Conservation (phyloP, 2,888 invertebrate genomes). For the Plagodis pulveraria region DNA sequence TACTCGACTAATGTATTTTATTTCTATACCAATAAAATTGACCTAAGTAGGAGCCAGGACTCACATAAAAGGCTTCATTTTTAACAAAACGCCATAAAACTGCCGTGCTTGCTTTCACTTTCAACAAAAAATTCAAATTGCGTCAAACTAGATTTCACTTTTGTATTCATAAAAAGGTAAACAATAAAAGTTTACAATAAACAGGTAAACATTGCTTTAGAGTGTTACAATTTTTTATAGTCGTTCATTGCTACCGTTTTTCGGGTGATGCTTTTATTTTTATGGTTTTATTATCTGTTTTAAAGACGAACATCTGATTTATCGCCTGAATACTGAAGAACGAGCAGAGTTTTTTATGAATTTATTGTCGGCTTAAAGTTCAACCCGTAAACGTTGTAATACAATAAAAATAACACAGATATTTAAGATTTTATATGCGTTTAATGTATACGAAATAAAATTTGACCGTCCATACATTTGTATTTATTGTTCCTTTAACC, state of each 20-base stretch:
- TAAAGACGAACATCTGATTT: conserved; percentile 29
- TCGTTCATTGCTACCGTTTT: conserved; percentile 47
- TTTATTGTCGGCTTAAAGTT: conserved; percentile 7
- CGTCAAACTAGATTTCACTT: conserved; percentile 61
- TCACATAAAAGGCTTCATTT: conserved; percentile 33
- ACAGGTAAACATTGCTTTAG: conserved; percentile 51
- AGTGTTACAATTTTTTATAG: conserved; percentile 45
- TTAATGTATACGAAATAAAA: too few relatives aligned
- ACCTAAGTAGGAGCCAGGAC: conserved; percentile 11
- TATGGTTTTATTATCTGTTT: conserved; percentile 26
- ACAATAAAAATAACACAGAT: neutral
- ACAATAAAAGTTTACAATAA: conserved; percentile 47
- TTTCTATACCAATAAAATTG: conserved; percentile 19
- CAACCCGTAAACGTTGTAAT: neutral
- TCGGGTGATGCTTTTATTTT: conserved; percentile 33
- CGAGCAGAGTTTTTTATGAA: conserved; percentile 2
- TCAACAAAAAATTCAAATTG: conserved; percentile 61
- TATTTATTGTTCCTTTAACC: too few relatives aligned
- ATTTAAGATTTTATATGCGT: too few relatives aligned
- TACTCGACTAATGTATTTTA: conserved; percentile 6
- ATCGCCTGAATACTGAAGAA: conserved; percentile 24
- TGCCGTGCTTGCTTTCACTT: conserved; percentile 64
- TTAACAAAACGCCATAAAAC: conserved; percentile 43
- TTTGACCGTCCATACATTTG: too few relatives aligned
- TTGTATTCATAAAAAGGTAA: conserved; percentile 55